Base-by-base conservation (phyloP, 2,113 vertebrate genomes). In the Apteryx mantelli region DNA sequence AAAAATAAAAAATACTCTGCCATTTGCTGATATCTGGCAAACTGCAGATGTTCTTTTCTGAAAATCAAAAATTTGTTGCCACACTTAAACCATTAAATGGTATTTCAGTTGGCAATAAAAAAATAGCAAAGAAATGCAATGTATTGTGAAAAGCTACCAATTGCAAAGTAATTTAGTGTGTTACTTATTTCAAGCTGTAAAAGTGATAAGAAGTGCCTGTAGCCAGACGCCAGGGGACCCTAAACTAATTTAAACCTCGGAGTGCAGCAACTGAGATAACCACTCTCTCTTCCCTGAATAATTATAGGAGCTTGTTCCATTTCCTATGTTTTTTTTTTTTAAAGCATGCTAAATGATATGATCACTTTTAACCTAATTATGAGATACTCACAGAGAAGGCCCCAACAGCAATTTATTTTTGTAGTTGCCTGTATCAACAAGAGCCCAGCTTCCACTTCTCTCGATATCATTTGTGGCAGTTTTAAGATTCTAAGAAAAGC, bases 271-370 rank as follows among this genome's bases (percentile, higher is more conserved):
- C n/a, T 19, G 32, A 1, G 7, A 0, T 40, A 69, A n/a, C 11
- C 11, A 30, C 16, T 3, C 1, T 1, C 13, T 50, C 13, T 46
- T 50, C 34, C 79, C 34, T 61, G 38, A 77, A 24, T 18, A 73
- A 28, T 20, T 36, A 16, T 6, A 5, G 4, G 14, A 55, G 18
- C 16, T 79, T 38, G 17, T 16, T 24, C 25, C 1, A 1, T 4
- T 8, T 18, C 36, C 55, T 2, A 2, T 26, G 53, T 9, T 4
- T 17, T 32, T 9, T 11, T 21, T 28, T 56, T 69, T 78, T 18
- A 0, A 46, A 46, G 11, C 5, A 42, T 4, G 7, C 13, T 20
- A 21, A 42, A 60, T 0, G 10, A 15, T 13, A 13, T 1, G n/a
- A 17, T 24, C 34, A 30, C 56, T 26, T 92, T 15, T 32, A 44